A percentile compares a stretch with the other conserved stretches of the same genome.
phyloP scores from a whole-genome alignment of 2,888 invertebrate genomes.

The Cerastis leucographa region DNA sequence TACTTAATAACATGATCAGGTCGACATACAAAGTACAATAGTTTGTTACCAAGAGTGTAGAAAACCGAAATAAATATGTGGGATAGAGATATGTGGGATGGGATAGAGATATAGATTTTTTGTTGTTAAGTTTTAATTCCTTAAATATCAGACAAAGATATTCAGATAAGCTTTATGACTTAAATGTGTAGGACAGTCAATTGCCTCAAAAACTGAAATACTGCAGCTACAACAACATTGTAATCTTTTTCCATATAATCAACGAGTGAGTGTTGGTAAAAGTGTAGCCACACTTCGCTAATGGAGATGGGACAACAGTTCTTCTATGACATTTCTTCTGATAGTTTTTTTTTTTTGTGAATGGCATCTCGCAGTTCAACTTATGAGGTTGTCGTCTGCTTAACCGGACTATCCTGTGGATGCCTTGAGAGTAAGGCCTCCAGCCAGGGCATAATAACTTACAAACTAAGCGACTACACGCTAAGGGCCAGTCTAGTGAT shows the following conservation, averaged over 20 bases:
- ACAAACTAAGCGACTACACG: no score
- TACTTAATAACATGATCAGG: slow-evolving; percentile 11
- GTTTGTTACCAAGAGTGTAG: background rate
- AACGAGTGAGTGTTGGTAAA: background rate
- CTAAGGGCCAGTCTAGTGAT: background rate
- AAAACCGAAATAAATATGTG: background rate
- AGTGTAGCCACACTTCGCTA: background rate
- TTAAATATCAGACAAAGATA: background rate
- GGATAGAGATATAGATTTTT: no score
- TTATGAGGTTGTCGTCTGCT: no score
- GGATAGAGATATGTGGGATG: no score
- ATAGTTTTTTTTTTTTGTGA: no score
- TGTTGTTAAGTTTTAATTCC: background rate
- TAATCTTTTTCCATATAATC: background rate
- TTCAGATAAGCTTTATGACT: background rate
- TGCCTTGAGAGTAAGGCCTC: no score
- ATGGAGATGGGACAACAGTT: background rate
- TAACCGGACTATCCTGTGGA: no score
- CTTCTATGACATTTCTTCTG: background rate
- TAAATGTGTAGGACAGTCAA: no score
- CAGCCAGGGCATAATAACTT: no score
- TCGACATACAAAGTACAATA: background rate
- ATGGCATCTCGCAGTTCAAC: no score
- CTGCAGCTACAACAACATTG: background rate
- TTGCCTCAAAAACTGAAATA: no score